phyloP scores from a whole-genome alignment of 2,113 vertebrate species.

The Colinus virginianus region DNA sequence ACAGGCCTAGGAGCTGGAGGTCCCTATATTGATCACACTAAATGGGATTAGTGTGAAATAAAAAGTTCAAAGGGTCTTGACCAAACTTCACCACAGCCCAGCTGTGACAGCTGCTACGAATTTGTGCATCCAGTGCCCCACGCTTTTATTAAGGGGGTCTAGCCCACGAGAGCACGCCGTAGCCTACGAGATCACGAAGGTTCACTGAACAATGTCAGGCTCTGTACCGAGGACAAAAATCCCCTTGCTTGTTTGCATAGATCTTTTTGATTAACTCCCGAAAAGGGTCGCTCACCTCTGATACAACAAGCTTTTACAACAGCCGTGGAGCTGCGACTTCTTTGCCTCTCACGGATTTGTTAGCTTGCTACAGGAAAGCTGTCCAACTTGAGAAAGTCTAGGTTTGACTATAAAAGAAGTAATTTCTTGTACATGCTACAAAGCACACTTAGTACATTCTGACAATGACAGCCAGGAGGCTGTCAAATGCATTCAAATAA shows the following conservation, averaged over 20 bases:
- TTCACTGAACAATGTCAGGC: slow-evolving; percentile 53
- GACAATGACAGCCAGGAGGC: background rate
- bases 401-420: background rate
- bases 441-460: background rate
- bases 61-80: slow-evolving; percentile 76
- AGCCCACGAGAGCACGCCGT: background rate
- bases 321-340: background rate
- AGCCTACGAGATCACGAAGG: slow-evolving; percentile 35
- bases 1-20: slow-evolving; percentile 64
- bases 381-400: background rate
- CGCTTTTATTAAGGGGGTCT: slow-evolving; percentile 41
- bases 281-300: slow-evolving; percentile 38
- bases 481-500: background rate
- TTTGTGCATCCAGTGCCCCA: slow-evolving; percentile 53
- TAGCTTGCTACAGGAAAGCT: slow-evolving; percentile 5
- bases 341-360: slow-evolving; percentile 14
- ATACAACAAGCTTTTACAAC: background rate
- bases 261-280: slow-evolving; percentile 52
- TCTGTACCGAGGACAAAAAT: slow-evolving; percentile 47
- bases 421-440: background rate
- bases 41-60: slow-evolving; percentile 75
- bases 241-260: slow-evolving; percentile 43
- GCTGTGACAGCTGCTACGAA: slow-evolving; percentile 71
- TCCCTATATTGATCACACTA: slow-evolving; percentile 72
- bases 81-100: slow-evolving; percentile 60